Percentiles rank a stretch among this genome's conserved stretches.
These are phyloP conservation scores for Saguinus imperator DNA, from an alignment of 2,113 vertebrate genomes.

Conservation along the genomic window DNA sequence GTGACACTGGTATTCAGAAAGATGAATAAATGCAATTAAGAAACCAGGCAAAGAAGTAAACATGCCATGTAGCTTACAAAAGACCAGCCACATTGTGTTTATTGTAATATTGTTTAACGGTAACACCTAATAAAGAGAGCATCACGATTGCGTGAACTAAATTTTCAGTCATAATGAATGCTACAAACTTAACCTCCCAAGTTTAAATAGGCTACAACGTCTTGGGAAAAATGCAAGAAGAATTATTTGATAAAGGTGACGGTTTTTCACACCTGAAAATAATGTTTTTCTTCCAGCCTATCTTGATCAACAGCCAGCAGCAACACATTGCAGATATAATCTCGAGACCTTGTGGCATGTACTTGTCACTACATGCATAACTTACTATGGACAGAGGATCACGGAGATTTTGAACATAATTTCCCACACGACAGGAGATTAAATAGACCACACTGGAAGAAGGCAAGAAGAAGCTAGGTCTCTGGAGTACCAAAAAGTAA, in stretches of 20 bases:
- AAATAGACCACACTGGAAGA: constrained; percentile 87
- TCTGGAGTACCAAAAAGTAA: constrained; percentile 83
- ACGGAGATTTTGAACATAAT: constrained; percentile 88
- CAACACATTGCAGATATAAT: constrained; percentile 97
- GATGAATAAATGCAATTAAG: constrained; percentile 83
- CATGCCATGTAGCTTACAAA: constrained; percentile 77
- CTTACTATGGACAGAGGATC: constrained; percentile 86
- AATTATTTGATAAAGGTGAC: constrained; percentile 95
- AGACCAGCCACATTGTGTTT: constrained; percentile 78
- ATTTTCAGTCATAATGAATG: constrained; percentile 91
- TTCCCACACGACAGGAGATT: constrained; percentile 91
- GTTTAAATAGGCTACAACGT: constrained; percentile 92
- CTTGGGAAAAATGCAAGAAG: constrained; percentile 86
- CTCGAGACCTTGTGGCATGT: constrained; percentile 90
- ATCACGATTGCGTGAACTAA: constrained; percentile 86
- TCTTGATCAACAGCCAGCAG: constrained; percentile 94
- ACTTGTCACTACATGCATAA: constrained; percentile 96
- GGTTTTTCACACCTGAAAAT: constrained; percentile 98
- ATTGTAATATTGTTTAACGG: constrained; percentile 84
- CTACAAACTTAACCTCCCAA: constrained; percentile 93
- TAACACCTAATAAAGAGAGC: constrained; percentile 87
- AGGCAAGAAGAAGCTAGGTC: constrained; percentile 82
- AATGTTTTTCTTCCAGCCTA: constrained; percentile 90
- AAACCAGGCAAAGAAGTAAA: constrained; percentile 75
- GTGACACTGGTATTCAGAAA: constrained; percentile 60